Base-by-base conservation (phyloP, 2,113 vertebrate species). In the Triplophysa rosa region DNA sequence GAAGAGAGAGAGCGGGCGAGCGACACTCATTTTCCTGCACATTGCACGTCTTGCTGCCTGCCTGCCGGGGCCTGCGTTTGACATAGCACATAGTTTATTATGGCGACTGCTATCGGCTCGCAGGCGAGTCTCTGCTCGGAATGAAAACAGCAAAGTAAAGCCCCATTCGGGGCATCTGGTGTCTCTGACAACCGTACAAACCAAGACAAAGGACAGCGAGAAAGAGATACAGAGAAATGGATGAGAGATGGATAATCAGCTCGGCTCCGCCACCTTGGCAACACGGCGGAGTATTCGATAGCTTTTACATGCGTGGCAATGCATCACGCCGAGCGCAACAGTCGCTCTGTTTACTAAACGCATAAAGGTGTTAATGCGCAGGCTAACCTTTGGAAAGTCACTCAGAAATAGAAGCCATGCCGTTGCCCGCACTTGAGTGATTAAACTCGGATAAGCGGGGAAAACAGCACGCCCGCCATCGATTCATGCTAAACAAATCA, bases 401-500 rank as follows among this genome's bases (percentile, higher is more conserved):
- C 67, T 78, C 76, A 66, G 84, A 90, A 89, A 87, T 88, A 81
- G 92, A 93, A 90, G 88, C 87, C 89, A 93, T 91, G 90, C 88
- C 23, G 90, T 89, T 91, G 92, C 88, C 87, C 84, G 83, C 89
- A 90, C 86, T 87, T 93, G 91, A 92, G 88, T 90, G 92, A 93
- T 93, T 92, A 92, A 78, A 89, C 84, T 84, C 89, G 88, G 89
- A 93, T 92, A 91, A 89, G 88, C 88, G 86, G 87, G 88, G 91
- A 91, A 90, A 92, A 92, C 88, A 90, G 87, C 90, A 89, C 91
- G 90, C 90, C 89, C 90, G 86, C 87, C 87, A 93, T 93, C 84
- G 91, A 93, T 88, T 88, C 85, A 86, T 86, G 87, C 85, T 90
- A 88, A 92, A 92, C 89, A 91, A 90, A 92, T 92, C 92, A 87